Percentiles rank a stretch among this genome's conserved stretches.
phyloP scores from a whole-genome alignment of 2,113 vertebrate genomes.

The Platysternon megacephalum region DNA sequence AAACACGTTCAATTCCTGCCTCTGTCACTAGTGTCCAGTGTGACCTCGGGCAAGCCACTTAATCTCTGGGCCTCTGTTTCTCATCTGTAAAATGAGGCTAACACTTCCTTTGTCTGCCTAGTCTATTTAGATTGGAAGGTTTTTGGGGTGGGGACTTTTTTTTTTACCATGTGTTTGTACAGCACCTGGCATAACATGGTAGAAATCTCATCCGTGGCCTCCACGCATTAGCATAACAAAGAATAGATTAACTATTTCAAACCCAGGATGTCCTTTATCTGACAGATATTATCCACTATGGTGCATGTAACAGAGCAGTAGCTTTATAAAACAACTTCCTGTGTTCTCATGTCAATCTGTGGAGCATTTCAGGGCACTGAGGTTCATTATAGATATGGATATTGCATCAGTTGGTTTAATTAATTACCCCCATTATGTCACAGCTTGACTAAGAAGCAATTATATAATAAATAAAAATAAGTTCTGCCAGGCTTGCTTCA shows the following conservation, averaged over 20 bases:
- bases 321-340: conserved; percentile 37
- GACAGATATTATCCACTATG: conserved; percentile 14
- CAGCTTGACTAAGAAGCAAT: conserved; percentile 46
- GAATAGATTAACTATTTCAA: conserved; percentile 19
- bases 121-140: neutral
- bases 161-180: neutral
- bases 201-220: neutral
- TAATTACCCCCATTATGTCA: conserved; percentile 53
- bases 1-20: neutral
- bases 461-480: conserved; percentile 12
- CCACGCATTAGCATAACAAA: neutral
- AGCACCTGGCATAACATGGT: neutral
- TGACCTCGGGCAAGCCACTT: neutral
- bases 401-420: conserved; percentile 55
- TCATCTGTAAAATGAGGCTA: neutral
- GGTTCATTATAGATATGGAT: conserved; percentile 48
- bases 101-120: neutral
- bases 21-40: neutral
- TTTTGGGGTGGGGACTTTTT: neutral
- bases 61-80: neutral
- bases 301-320: conserved; percentile 21
- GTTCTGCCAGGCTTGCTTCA: neutral
- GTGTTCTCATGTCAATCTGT: conserved; percentile 12
- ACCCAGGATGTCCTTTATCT: neutral
- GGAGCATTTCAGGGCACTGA: conserved; percentile 25